phyloP scores from a whole-genome alignment of 1,140 invertebrate species.

The Akabosia matsudoensis region DNA sequence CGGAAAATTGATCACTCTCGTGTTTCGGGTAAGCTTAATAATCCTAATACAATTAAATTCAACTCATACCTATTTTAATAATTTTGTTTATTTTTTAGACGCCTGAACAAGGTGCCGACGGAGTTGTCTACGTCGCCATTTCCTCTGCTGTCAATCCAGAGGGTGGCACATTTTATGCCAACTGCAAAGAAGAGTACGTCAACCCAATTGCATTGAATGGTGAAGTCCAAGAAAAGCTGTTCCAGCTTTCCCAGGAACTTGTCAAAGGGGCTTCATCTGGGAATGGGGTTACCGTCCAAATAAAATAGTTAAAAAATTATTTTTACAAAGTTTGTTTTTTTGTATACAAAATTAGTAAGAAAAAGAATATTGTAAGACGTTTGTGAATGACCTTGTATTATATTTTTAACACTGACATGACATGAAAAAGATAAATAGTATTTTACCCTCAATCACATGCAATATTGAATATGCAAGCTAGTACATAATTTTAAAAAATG shows the following conservation, averaged over 20 bases:
- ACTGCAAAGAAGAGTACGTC: slow-evolving; percentile 48
- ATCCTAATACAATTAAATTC: not conserved
- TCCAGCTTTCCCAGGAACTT: not conserved
- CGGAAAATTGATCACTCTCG: not conserved
- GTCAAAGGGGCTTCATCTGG: no score
- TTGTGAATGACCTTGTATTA: no score
- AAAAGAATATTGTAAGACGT: no score
- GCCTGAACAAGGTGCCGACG: slow-evolving; percentile 69
- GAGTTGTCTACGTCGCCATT: slow-evolving; percentile 69
- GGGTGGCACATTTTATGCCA: slow-evolving; percentile 65
- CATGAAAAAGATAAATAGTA: no score
- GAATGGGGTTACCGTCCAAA: no score
- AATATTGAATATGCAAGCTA: no score
- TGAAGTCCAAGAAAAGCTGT: slow-evolving; percentile 16
- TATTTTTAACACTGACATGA: no score
- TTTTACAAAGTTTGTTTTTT: no score
- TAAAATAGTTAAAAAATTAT: no score
- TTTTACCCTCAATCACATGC: no score
- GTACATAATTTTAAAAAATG: no score
- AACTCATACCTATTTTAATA: not conserved
- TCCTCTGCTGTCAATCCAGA: slow-evolving; percentile 64
- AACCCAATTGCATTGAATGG: slow-evolving; percentile 21
- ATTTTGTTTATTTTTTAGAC: slow-evolving; percentile 54
- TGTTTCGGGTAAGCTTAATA: slow-evolving; percentile 10
- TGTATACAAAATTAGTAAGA: no score